Evolutionary conservation across 2,113 vertebrate species (phyloP).

Genomic region (Phalacrocorax brasilianus): DNA sequence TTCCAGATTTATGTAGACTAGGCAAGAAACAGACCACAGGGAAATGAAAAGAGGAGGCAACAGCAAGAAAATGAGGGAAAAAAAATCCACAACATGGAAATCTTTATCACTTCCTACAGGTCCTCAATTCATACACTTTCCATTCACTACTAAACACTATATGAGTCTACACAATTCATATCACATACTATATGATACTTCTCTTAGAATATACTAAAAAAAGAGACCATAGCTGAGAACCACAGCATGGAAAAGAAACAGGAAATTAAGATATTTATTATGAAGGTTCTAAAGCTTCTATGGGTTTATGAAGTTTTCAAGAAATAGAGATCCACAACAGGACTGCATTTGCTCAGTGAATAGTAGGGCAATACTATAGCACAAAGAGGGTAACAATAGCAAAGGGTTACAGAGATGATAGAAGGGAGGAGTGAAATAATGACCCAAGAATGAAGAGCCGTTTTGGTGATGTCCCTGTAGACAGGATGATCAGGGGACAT

Average conservation of each 20-base stretch:
- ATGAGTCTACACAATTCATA: neutral
- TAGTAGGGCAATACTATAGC: neutral
- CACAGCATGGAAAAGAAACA: fast-evolving
- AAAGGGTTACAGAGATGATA: neutral
- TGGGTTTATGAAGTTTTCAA: neutral
- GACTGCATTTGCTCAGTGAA: neutral
- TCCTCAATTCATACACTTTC: neutral
- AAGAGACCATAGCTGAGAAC: neutral
- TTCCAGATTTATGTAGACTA: neutral
- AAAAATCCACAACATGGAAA: neutral
- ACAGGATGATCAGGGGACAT: neutral
- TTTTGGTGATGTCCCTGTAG: neutral
- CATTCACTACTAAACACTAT: neutral
- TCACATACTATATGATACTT: neutral
- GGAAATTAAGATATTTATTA: neutral
- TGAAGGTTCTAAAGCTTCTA: neutral
- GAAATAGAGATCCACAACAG: neutral
- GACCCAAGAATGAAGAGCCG: neutral
- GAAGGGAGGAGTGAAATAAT: neutral
- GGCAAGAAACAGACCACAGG: neutral
- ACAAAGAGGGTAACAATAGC: neutral
- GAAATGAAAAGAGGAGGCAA: neutral
- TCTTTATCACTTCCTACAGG: neutral
- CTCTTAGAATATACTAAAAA: neutral
- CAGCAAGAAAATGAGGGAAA: neutral